Evolutionary conservation across 2,888 invertebrate species (phyloP).

Genomic region (Campoletis raptor): DNA sequence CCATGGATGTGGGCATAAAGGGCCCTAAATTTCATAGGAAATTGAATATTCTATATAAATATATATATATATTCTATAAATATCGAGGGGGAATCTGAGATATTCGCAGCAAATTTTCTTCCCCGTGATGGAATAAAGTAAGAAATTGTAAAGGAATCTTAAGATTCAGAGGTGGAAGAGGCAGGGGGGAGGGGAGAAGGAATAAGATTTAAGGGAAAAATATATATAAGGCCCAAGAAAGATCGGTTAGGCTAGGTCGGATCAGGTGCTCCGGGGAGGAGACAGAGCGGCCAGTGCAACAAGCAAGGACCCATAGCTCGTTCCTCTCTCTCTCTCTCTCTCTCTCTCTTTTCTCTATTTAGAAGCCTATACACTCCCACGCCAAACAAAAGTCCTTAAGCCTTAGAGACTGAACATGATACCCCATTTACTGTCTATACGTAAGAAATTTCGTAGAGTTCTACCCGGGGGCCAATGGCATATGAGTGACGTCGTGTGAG

Average conservation of each 20-base stretch:
- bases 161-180: slow-evolving; percentile 29
- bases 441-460: slow-evolving; percentile 83
- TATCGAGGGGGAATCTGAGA: neutral
- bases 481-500: slow-evolving; percentile 43
- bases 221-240: neutral
- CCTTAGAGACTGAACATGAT: slow-evolving; percentile 84
- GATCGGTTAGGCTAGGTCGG: slow-evolving; percentile 74
- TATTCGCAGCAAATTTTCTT: slow-evolving; percentile 27
- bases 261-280: slow-evolving; percentile 74
- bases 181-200: neutral
- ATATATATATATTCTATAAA: neutral
- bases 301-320: slow-evolving; percentile 65
- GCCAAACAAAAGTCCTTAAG: slow-evolving; percentile 85
- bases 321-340: slow-evolving; percentile 46
- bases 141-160: slow-evolving; percentile 46
- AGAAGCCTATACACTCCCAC: slow-evolving; percentile 81
- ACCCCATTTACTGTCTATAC: slow-evolving; percentile 83
- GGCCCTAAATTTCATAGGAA: slow-evolving; percentile 26
- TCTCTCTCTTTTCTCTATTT: slow-evolving; percentile 28
- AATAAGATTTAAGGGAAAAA: slow-evolving; percentile 2
- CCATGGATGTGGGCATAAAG: neutral
- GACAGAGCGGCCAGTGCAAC: slow-evolving; percentile 69
- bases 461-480: slow-evolving; percentile 50
- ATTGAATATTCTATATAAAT: slow-evolving; percentile 19
- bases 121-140: slow-evolving; percentile 11